Percentiles rank a stretch among this genome's conserved stretches.
phyloP scores from a whole-genome alignment of 2,797 vertebrate species.

The Ficedula albicollis region DNA sequence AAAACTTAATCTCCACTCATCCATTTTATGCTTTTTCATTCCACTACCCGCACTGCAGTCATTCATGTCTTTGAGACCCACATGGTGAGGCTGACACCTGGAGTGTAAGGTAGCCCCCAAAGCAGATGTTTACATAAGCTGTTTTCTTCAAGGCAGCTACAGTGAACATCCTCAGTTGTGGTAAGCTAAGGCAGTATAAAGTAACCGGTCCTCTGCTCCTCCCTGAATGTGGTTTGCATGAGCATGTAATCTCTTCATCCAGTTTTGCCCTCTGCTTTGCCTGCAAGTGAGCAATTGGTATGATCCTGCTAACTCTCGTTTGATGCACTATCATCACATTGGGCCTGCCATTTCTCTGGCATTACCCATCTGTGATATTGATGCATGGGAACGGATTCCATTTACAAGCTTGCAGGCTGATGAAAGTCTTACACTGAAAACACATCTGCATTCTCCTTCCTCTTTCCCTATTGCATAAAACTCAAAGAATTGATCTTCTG shows the following conservation, averaged over 20 bases:
- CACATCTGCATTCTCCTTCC: background rate
- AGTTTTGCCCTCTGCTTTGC: background rate
- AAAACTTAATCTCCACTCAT: background rate
- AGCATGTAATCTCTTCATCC: background rate
- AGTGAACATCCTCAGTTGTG: background rate
- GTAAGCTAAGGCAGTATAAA: background rate
- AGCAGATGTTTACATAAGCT: background rate
- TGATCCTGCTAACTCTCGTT: background rate
- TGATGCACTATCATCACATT: background rate
- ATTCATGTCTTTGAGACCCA: background rate
- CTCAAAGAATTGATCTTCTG: conserved; percentile 2
- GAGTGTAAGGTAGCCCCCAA: background rate
- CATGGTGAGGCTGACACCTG: background rate
- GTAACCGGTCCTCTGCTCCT: background rate
- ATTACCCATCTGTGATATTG: background rate
- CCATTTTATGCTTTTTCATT: background rate
- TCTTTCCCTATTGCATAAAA: background rate
- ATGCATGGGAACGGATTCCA: background rate
- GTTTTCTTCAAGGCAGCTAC: background rate
- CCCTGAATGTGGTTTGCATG: background rate
- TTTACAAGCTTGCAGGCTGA: background rate
- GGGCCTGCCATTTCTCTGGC: background rate
- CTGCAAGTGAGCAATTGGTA: background rate
- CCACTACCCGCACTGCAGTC: background rate
- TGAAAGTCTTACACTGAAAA: background rate